Conservation (phyloP, 2,113 vertebrate genomes). For the Shinisaurus crocodilurus region DNA sequence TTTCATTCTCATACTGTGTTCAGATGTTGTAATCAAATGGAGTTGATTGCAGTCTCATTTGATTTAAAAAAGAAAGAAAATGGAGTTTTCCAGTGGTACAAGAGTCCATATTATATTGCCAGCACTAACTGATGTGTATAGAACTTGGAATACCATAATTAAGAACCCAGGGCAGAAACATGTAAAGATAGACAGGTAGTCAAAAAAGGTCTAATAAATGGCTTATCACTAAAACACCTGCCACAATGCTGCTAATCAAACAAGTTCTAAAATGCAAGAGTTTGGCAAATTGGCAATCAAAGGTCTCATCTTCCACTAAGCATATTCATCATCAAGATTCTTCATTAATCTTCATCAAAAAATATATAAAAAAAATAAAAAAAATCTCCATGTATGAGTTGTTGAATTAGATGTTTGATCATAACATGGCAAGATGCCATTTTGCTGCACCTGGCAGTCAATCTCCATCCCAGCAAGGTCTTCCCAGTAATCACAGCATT, state of each 20-base stretch:
- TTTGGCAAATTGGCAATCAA: conserved; percentile 35
- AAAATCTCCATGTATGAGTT: conserved; percentile 14
- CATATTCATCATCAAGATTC: conserved; percentile 32
- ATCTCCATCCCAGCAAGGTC: conserved; percentile 32
- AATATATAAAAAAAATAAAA: too few relatives aligned
- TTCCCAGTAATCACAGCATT: conserved; percentile 30
- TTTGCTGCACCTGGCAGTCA: conserved; percentile 46
- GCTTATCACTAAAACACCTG: conserved; percentile 33
- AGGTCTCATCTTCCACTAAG: conserved; percentile 26
- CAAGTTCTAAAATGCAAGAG: conserved; percentile 37
- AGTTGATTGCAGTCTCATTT: neutral
- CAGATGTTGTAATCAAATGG: neutral
- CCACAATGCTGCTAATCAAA: conserved; percentile 23
- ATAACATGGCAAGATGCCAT: conserved; percentile 36
- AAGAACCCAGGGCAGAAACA: neutral
- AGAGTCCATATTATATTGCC: neutral
- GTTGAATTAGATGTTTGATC: conserved; percentile 46
- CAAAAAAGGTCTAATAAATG: conserved; percentile 24
- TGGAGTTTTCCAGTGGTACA: neutral
- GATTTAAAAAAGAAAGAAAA: neutral
- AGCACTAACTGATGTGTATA: neutral
- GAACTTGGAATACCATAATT: neutral
- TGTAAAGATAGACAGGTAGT: neutral
- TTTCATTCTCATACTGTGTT: neutral
- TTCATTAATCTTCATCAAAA: conserved; percentile 53